Evolutionary conservation across 1,140 invertebrate genomes (phyloP), one percentile per base, ranked within the genome.

Genomic region (Asbolus verrucosus): DNA sequence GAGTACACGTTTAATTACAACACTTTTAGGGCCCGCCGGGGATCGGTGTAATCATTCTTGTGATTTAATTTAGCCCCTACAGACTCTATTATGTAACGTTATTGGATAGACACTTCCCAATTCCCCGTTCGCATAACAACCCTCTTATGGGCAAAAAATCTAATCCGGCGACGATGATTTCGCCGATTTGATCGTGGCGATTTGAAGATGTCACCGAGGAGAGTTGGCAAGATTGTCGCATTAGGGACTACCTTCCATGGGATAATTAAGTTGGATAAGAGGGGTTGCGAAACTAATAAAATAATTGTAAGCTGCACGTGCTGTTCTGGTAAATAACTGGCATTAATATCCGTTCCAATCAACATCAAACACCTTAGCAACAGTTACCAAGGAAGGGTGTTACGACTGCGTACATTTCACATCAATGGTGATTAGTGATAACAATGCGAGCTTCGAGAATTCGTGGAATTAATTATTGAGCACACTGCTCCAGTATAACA

Each of bases 51-150:
- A 68, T 54, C 67, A 38, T 60, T 39, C 67, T 61, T 41, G 59
- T 68, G 67, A 68, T 68, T 68, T 68, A 68, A 68, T 68, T 68
- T 43, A 24, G 50, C 67, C 54, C 65, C 65, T 54, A 30, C 43
- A 43, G 65, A 67, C 65, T 67, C 65, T 54, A 67, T 67, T 67
- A 67, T 67, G 43, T 30, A 36, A 41, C 65, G 54, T 67, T 67
- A 67, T 67, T 67, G 50, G 65, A 67, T 67, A 67, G 65, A 67
- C 65, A 67, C 65, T 67, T 67, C 43, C 31, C 41, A n/a, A n/a
- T n/a, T n/a, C 63, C 63, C 36, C 24, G 63, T 18, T 46, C 18
- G 15, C 21, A 8, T 19, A 30, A 46, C 41, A 24, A 54, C 46
- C 46, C 46, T 54, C 21, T 4, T 8, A 8, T 4, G 24, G 24